Evolutionary conservation across 1,140 invertebrate genomes (phyloP), one percentile per base, ranked within the genome.

Genomic region (Lordiphosa stackelbergi): DNA sequence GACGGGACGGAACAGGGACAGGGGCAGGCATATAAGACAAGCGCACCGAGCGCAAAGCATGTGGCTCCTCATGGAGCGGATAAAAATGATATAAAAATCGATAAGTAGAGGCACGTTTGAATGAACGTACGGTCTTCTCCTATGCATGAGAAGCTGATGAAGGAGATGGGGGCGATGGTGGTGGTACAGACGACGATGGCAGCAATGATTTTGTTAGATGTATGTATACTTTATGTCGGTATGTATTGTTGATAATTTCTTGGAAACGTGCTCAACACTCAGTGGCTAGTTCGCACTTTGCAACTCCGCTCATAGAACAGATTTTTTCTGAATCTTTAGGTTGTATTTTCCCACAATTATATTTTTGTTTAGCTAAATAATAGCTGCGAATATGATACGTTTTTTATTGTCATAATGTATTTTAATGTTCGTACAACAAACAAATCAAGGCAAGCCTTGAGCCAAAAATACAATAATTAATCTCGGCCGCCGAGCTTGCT

Each of bases 51-150:
- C 46, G 45, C 9, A 54, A 34, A 53, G 36, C 35, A 41, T 41
- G 12, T 60, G 65, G 55, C 66, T 69, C 66, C 66, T 69, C 53
- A 24, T 69, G 48, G 51, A 70, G 58, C 66, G 66, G 75, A 81
- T 81, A 83, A 81, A 81, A 81, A 81, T 83, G 75, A 83, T 83
- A 81, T 81, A 81, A 81, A 81, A 81, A 81, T 81, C 75, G 75
- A 81, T 81, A 81, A 81, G 71, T 69, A 79, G 66, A 81, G 63
- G 66, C 75, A 79, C 63, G 66, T 81, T 81, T 81, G 48, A 63
- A 68, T 71, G 42, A 51, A 12, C 37, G 47, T 36, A 2, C 12
- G 51, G 10, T 75, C 57, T 35, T 42, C 45, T 37, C 49, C 43
- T 22, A 40, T 42, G 28, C 31, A 40, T 61, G 52, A 28, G 16